phyloP scores from a whole-genome alignment of 2,113 vertebrate species.

The Ceuthmochares aereus region DNA sequence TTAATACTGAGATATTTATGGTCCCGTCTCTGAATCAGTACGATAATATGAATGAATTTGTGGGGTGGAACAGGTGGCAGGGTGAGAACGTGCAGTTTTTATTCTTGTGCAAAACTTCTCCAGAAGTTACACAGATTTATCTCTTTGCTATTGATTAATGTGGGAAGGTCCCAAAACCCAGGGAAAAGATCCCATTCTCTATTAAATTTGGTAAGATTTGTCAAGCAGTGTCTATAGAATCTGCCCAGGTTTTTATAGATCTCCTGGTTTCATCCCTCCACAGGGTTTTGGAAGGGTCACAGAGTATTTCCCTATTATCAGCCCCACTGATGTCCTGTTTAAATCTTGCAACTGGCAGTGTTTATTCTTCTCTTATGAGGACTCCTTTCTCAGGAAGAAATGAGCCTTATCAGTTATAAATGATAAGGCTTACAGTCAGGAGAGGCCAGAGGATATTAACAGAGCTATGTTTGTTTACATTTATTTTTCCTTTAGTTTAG shows the following conservation, averaged over 20 bases:
- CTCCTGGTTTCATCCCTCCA: neutral
- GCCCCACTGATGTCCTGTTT: neutral
- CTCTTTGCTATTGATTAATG: neutral
- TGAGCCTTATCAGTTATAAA: neutral
- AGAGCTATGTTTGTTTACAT: neutral
- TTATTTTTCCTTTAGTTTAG: neutral
- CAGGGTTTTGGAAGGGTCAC: neutral
- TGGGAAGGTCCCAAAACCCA: neutral
- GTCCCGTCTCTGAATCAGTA: neutral
- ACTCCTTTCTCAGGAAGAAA: neutral
- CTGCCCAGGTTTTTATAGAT: neutral
- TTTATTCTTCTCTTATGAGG: slow-evolving; percentile 8
- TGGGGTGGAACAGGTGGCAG: slow-evolving; percentile 12
- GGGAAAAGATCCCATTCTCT: neutral
- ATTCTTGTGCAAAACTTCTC: neutral
- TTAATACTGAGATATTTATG: slow-evolving; percentile 43
- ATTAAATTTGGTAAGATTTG: neutral
- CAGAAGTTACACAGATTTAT: slow-evolving; percentile 22
- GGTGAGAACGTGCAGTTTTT: neutral
- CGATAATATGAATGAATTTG: neutral
- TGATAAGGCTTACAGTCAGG: neutral
- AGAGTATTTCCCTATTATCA: neutral
- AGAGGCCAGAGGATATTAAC: neutral
- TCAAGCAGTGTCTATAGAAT: neutral
- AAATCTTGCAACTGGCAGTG: neutral